Conservation (phyloP, 2,888 invertebrate genomes). For the Pecten maximus region DNA sequence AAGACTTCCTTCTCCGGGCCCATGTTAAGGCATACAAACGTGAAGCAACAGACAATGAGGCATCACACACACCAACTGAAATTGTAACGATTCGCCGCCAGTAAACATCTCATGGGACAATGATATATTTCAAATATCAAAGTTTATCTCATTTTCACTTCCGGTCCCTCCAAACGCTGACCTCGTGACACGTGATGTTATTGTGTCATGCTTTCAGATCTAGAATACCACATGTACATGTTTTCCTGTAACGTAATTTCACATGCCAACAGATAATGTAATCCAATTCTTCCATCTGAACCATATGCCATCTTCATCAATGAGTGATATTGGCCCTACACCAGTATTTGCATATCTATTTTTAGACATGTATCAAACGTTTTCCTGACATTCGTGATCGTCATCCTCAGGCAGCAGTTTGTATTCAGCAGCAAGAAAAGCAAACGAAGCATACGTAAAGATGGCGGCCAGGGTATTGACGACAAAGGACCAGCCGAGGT, state of each 20-base stretch:
- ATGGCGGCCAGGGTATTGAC: slow-evolving; percentile 38
- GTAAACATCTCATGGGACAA: too few species aligned
- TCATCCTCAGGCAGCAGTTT: slow-evolving; percentile 23
- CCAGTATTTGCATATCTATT: neutral
- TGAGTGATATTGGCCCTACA: neutral
- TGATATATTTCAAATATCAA: too few species aligned
- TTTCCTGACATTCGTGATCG: neutral
- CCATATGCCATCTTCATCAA: neutral
- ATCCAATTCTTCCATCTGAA: neutral
- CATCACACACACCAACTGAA: too few species aligned
- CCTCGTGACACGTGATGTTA: neutral
- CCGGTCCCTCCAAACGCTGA: too few species aligned
- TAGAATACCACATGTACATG: neutral
- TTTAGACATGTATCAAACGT: neutral
- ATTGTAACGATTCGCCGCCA: too few species aligned
- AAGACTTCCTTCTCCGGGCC: too few species aligned
- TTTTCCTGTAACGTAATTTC: neutral
- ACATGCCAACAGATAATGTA: neutral
- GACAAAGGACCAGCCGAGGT: slow-evolving; percentile 44
- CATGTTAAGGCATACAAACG: too few species aligned
- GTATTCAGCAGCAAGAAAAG: slow-evolving; percentile 45
- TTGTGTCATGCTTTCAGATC: neutral
- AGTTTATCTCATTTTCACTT: too few species aligned
- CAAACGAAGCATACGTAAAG: slow-evolving; percentile 38
- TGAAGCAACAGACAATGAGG: too few species aligned